Evolutionary conservation across 1,140 invertebrate genomes (phyloP).

Genomic region (Drosophila auraria): DNA sequence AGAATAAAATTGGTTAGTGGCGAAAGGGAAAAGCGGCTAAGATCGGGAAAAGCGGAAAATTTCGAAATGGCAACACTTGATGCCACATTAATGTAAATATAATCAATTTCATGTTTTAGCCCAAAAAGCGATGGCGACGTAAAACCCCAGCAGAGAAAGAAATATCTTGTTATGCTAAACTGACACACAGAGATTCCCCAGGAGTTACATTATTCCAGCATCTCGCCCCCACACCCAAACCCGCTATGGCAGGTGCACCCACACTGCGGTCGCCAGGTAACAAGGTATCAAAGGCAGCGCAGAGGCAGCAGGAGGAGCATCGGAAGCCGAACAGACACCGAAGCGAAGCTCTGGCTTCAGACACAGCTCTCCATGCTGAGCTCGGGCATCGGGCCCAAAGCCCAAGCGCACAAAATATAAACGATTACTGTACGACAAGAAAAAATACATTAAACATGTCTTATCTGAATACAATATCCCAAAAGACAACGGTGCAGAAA

Average conservation of each 20-base stretch:
- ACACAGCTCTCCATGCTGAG: slow-evolving; percentile 26
- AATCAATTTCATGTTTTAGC: slow-evolving; percentile 83
- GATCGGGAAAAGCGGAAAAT: slow-evolving; percentile 36
- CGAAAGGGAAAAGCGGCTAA: neutral
- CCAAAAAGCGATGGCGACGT: slow-evolving; percentile 57
- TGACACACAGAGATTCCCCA: slow-evolving; percentile 83
- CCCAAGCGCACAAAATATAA: slow-evolving; percentile 73
- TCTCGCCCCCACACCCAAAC: neutral
- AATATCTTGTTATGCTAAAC: slow-evolving; percentile 84
- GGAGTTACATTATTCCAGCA: slow-evolving; percentile 76
- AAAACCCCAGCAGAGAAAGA: slow-evolving; percentile 61
- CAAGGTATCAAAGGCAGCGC: slow-evolving; percentile 48
- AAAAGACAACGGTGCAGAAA: slow-evolving; percentile 82
- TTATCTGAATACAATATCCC: slow-evolving; percentile 84
- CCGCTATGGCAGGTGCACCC: slow-evolving; percentile 8
- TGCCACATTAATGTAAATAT: slow-evolving; percentile 83
- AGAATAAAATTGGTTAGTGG: slow-evolving; percentile 18
- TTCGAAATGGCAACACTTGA: slow-evolving; percentile 79
- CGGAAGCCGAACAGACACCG: slow-evolving; percentile 74
- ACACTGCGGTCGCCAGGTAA: slow-evolving; percentile 60
- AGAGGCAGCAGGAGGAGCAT: slow-evolving; percentile 28
- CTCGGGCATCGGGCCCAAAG: slow-evolving; percentile 22
- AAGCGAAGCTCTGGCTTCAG: slow-evolving; percentile 27
- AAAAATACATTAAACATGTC: slow-evolving; percentile 84
- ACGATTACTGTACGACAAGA: slow-evolving; percentile 83